These are phyloP conservation scores for Lates japonicus DNA, from an alignment of 2,797 vertebrate species.

Conservation along the genomic window DNA sequence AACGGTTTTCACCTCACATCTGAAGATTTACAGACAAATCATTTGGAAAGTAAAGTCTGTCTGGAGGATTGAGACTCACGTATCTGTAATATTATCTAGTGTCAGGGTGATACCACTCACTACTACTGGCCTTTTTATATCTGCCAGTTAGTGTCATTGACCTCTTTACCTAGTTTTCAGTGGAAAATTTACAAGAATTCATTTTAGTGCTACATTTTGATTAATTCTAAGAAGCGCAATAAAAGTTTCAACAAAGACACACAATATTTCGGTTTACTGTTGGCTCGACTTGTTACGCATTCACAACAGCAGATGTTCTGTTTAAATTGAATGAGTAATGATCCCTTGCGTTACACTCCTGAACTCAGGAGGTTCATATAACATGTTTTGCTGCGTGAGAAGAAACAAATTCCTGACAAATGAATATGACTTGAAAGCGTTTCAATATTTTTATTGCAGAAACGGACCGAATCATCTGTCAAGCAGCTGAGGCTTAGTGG, in stretches of 20 bases:
- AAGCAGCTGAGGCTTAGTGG: too few species aligned
- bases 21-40: not conserved
- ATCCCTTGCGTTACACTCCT: not conserved
- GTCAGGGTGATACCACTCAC: not conserved
- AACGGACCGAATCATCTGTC: not conserved
- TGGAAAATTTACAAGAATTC: not conserved
- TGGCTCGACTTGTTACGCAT: too few species aligned
- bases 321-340: not conserved
- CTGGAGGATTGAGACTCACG: not conserved
- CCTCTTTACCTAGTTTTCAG: not conserved
- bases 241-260: not conserved
- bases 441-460: not conserved
- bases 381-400: not conserved
- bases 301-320: not conserved
- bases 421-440: not conserved
- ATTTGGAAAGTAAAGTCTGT: not conserved
- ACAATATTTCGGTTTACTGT: too few species aligned
- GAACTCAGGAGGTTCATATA: not conserved
- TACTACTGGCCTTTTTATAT: not conserved
- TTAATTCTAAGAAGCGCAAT: not conserved
- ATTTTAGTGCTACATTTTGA: not conserved
- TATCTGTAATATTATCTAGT: not conserved
- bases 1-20: not conserved
- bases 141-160: not conserved
- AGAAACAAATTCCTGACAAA: not conserved